A percentile compares a stretch with the other conserved stretches of the same genome.
Conservation (phyloP, 2,797 vertebrate species). For the Orestias chungarensis region DNA sequence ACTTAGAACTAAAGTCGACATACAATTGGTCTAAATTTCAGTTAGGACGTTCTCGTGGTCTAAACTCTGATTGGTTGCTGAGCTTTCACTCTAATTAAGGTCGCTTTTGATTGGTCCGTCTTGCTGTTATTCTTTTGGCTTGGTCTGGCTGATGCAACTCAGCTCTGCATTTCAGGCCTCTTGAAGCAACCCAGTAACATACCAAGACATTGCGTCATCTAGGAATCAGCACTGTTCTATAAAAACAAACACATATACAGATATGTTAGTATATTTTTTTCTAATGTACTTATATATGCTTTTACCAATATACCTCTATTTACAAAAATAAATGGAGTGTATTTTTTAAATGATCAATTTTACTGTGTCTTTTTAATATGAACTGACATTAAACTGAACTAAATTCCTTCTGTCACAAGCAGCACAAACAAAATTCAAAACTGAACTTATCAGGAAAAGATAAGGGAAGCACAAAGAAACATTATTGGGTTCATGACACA, state of each 20-base stretch:
- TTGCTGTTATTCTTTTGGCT: slow-evolving; percentile 41
- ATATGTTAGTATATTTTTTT: no score
- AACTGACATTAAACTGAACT: background rate
- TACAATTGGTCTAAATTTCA: slow-evolving; percentile 45
- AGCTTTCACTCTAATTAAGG: slow-evolving; percentile 32
- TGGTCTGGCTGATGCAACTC: slow-evolving; percentile 80
- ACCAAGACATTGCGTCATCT: slow-evolving; percentile 75
- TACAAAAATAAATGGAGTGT: background rate
- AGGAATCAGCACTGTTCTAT: background rate
- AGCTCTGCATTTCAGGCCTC: slow-evolving; percentile 61
- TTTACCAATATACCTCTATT: no score
- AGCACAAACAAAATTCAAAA: background rate
- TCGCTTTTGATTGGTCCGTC: slow-evolving; percentile 41
- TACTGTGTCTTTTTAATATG: background rate
- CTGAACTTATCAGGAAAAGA: background rate
- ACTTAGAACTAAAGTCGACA: background rate
- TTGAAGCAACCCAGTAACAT: slow-evolving; percentile 9
- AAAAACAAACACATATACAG: background rate
- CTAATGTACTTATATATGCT: no score
- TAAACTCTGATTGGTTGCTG: slow-evolving; percentile 25
- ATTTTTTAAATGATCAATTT: background rate
- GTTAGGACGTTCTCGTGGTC: accelerated
- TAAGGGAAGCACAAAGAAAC: background rate
- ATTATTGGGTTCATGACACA: background rate
- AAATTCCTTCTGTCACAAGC: background rate